These are phyloP conservation scores for Hoplodrina ambigua DNA, from an alignment of 2,888 invertebrate species.

Conservation along the genomic window DNA sequence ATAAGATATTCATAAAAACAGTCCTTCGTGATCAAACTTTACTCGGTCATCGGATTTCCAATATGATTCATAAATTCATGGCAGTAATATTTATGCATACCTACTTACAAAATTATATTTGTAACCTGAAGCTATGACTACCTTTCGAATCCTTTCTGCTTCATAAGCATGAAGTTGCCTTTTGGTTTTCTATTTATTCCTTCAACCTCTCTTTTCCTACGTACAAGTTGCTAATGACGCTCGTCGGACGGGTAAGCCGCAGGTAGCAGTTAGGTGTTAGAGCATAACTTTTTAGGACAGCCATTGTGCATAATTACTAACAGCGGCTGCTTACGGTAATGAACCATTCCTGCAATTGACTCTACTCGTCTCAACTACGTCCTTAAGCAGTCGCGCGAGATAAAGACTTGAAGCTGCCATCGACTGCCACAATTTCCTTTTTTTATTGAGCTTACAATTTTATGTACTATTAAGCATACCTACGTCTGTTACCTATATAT, in stretches of 20 bases:
- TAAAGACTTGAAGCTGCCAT: conserved; percentile 11
- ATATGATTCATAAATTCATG: conserved; percentile 1
- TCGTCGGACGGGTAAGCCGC: conserved; percentile 29
- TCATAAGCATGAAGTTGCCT: not conserved
- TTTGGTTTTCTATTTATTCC: conserved; percentile 13
- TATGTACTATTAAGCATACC: not conserved
- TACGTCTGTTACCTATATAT: too few species aligned
- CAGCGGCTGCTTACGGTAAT: conserved; percentile 46
- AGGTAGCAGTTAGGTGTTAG: conserved; percentile 42
- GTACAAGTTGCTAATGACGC: conserved; percentile 36
- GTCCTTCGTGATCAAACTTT: conserved; percentile 25
- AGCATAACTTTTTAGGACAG: conserved; percentile 45
- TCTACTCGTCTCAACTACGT: conserved; percentile 11
- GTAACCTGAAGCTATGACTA: not conserved
- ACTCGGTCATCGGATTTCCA: conserved; percentile 11
- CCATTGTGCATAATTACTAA: conserved; percentile 52
- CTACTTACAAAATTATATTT: not conserved
- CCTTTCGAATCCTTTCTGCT: not conserved
- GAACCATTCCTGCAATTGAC: conserved; percentile 50
- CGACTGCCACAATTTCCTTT: conserved; percentile 10
- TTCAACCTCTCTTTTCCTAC: conserved; percentile 10
- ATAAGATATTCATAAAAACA: conserved; percentile 42
- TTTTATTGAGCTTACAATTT: conserved; percentile 1
- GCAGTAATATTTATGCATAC: not conserved
- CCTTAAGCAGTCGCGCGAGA: conserved; percentile 10